Evolutionary conservation across 92 coral and sea anemone species (phyloP).

Genomic region (Porites rus): DNA sequence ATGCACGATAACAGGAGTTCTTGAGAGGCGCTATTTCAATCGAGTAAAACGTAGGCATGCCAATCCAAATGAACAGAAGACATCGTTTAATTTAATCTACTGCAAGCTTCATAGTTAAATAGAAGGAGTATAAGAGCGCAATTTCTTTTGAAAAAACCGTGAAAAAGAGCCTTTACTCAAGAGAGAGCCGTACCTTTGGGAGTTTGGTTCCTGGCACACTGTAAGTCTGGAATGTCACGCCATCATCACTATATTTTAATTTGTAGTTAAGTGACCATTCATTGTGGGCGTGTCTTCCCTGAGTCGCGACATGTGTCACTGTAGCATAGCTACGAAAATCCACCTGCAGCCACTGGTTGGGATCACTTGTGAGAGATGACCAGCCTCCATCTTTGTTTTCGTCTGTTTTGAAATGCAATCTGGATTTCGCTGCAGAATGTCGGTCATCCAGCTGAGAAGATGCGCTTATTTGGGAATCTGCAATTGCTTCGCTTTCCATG

Average conservation of each 20-base stretch:
- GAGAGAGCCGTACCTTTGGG: background rate
- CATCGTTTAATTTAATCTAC: too few species aligned
- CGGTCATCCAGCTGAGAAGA: conserved; percentile 10
- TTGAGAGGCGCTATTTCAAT: too few species aligned
- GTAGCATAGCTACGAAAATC: conserved; percentile 7
- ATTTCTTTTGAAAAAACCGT: too few species aligned
- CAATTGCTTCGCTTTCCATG: conserved; percentile 13
- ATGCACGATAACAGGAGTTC: too few species aligned
- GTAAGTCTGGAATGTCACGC: conserved; percentile 14
- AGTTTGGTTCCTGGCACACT: background rate
- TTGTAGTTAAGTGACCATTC: conserved; percentile 16
- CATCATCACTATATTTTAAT: conserved; percentile 5
- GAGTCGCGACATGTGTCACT: conserved; percentile 18
- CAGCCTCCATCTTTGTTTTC: conserved; percentile 19
- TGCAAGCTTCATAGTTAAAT: too few species aligned
- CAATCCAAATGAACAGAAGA: too few species aligned
- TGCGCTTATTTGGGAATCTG: conserved; percentile 23
- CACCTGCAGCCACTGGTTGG: conserved; percentile 35
- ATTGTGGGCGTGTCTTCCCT: conserved; percentile 14
- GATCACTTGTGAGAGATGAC: conserved; percentile 2
- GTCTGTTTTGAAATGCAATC: background rate
- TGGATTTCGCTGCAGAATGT: conserved; percentile 20
- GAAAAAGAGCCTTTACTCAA: too few species aligned
- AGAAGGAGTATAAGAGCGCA: too few species aligned
- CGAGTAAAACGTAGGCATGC: too few species aligned